Base-by-base conservation (phyloP, 2,888 invertebrate genomes). In the Exephanes ischioxanthus region DNA sequence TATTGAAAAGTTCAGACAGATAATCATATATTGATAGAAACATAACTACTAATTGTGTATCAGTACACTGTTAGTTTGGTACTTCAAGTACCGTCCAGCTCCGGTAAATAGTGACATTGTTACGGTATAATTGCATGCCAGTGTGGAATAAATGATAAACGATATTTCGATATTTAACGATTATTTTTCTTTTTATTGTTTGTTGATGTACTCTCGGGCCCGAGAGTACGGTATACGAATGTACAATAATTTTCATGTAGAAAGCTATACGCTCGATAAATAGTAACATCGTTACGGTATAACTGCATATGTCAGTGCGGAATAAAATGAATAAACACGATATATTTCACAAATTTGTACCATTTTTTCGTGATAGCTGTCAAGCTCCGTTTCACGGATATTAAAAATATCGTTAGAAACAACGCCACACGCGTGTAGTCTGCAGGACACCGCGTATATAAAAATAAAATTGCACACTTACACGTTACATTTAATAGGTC, bases 401-500 rank as follows among this genome's bases (percentile, higher is more conserved):
- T 72, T n/a, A 55, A 66, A 53, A 22, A 41, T 73, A 48, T 72
- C 55, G 53, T 48, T 67, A 37, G 16, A 26, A 58, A 58, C 14
- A 82, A 79, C 71, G 55, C 76, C 22, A 30, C 75, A 53, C 33
- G 73, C 73, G 55, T n/a, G 45, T 26, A 3, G 6, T 63, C 26
- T 48, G 7, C 7, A 58, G 58, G 33, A 9, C n/a, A 22, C 26
- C 58, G 71, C 58, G 75, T 66, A 68, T 83, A 76, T 75, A 85
- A 83, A 85, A 85, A 85, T 82, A 58, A 85, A 80, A 85, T 85
- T 80, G 85, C 80, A 85, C 85, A 77, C 76, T 77, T 68, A 68
- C 61, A 55, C 71, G 51, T 75, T 70, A 78, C 33, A 55, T 73
- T 22, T 73, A 51, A 63, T 71, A 67, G 75, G 67, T 80, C 83